Evolutionary conservation across 1,140 invertebrate genomes (phyloP), one percentile per base, ranked within the genome.

Genomic region (Microplitis mediator): DNA sequence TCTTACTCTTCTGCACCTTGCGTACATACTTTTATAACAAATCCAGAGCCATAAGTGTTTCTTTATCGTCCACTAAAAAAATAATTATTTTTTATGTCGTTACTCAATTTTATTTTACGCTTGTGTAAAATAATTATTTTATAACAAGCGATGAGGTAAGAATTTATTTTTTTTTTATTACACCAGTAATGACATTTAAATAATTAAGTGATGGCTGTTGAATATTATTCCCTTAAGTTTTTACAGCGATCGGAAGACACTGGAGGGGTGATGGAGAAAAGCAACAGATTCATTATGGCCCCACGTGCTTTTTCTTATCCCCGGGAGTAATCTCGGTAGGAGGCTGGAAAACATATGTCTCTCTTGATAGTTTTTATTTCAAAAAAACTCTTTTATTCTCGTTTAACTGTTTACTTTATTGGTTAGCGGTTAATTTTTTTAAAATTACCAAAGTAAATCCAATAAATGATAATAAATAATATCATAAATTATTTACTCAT

Each of bases 321-420:
- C 77, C 69, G 62, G 74, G 74, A 78, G 76, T 72, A 81, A 78
- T 81, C 80, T 83, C 83, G 78, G 84, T 83, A 86, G 85, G 85
- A 85, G 84, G 79, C 78, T 84, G 77, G 74, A 80, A 79, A 85
- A 85, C 85, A 86, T 83, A 80, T 86, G 84, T 85, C 79, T 78
- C 78, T 81, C 74, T 80, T 72, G 74, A 16, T 66, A 51, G 60
- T 36, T n/a, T 32, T 35, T 36, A 31, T 66, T 39, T 63, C 51
- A 77, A 77, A 82, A 80, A 84, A 81, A 83, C 83, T 39, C 36
- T 31, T 34, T 14, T 32, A 3, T 54, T 51, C 23, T 68, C 14
- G 4, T 34, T 45, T 39, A 11, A 4, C 13, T 58, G 6, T 62
- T 50, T 62, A n/a, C 4, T 62, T 62, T 36, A 36, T 11, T 13